Evolutionary conservation across 2,797 vertebrate genomes (phyloP), one percentile per base, ranked within the genome.

Genomic region (Chelidonichthys spinosus): DNA sequence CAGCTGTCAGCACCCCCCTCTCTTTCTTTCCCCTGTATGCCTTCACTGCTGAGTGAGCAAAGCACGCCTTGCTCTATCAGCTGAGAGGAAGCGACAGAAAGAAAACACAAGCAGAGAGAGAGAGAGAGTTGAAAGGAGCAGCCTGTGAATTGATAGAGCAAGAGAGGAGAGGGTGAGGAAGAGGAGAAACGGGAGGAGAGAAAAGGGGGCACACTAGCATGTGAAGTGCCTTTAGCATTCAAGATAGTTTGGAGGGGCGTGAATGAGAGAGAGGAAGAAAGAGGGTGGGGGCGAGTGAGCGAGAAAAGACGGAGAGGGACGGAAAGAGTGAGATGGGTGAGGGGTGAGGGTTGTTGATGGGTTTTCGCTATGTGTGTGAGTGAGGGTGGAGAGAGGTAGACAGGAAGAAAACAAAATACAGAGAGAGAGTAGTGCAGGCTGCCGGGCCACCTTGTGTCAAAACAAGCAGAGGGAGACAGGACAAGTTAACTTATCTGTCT

Each of bases 21-120:
- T 54, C 44, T 68, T 55, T 42, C 70, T 79, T 72, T 72, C 46
- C 76, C 63, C 81, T 88, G 78, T 89, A 86, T 92, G 92, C 90
- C 88, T 89, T 93, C 92, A 90, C 84, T 94, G 93, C 94, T 95
- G 94, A 95, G 93, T 92, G 93, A 92, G 94, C 92, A 93, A 85
- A 93, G 92, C 91, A 93, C 59, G 89, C 90, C 87, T 86, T 8
- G 70, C 83, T 91, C 89, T 92, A 94, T 93, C 94, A 95, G 93
- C 94, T 95, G 94, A 91, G 92, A 93, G 92, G 91, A 93, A 94
- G 91, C 70, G 59, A 86, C 77, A 88, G 81, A 85, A 89, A 86
- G 84, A 90, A 82, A 89, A 79, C 65, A 76, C n/a, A 88, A 25
- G 82, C 56, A 76, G 54, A 72, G 74, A 42, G 54, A 60, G 40